Conservation (phyloP, 2,888 invertebrate genomes). For the Odontomyia ornata region DNA sequence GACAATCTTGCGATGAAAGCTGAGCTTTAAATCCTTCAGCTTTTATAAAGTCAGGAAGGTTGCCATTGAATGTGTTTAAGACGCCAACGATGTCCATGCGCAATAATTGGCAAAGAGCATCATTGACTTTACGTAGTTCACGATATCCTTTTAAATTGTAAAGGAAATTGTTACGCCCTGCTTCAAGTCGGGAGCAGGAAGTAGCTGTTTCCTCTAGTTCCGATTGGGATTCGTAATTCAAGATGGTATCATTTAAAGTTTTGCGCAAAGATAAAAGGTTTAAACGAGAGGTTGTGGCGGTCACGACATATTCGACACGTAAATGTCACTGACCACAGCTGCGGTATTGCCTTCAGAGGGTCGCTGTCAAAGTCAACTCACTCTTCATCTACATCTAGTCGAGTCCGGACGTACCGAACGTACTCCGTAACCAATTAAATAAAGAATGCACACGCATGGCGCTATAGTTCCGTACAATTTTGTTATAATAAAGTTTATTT, state of each 20-base stretch:
- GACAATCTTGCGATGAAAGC: slow-evolving; percentile 57
- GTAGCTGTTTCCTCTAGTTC: slow-evolving; percentile 58
- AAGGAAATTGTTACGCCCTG: slow-evolving; percentile 61
- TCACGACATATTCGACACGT: no score
- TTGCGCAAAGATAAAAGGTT: not conserved
- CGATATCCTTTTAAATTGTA: slow-evolving; percentile 59
- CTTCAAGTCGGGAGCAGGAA: slow-evolving; percentile 59
- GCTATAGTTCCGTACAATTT: no score
- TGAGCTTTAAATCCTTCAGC: slow-evolving; percentile 52
- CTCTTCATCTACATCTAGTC: no score
- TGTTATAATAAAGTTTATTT: no score
- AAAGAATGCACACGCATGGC: no score
- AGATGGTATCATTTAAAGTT: not conserved
- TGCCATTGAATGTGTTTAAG: slow-evolving; percentile 56
- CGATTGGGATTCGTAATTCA: slow-evolving; percentile 49
- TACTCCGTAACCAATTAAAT: no score
- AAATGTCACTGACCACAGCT: no score
- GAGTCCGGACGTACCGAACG: no score
- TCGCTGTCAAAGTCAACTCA: no score
- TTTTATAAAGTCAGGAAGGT: slow-evolving; percentile 56
- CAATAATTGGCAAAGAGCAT: slow-evolving; percentile 58
- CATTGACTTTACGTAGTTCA: slow-evolving; percentile 58
- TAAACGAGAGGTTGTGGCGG: no score
- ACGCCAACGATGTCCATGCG: slow-evolving; percentile 57
- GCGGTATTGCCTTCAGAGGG: no score